phyloP scores from a whole-genome alignment of 2,888 invertebrate species.

The Rhopalosiphum nymphaeae region DNA sequence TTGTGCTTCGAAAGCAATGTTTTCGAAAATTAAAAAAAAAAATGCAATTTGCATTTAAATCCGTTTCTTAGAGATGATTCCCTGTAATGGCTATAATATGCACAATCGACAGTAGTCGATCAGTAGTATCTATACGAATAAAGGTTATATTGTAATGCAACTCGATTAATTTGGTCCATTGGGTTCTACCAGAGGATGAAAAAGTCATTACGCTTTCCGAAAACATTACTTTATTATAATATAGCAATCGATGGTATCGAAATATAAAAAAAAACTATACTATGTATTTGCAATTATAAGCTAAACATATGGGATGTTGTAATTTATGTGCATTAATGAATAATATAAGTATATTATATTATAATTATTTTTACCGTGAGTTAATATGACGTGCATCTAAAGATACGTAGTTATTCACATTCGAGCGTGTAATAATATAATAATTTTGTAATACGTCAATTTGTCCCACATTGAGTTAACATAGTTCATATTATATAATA shows the following conservation, averaged over 20 bases:
- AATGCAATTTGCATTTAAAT: no score
- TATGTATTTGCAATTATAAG: neutral
- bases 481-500: neutral
- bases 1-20: no score
- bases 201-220: neutral
- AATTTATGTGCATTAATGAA: neutral
- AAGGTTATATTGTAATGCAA: neutral
- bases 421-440: neutral
- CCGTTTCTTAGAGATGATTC: neutral
- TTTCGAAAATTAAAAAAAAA: no score
- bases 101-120: neutral
- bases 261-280: no score
- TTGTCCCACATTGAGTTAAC: neutral
- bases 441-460: neutral
- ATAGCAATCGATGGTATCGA: no score
- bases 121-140: neutral
- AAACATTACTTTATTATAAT: neutral
- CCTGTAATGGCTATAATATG: no score
- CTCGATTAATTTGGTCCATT: neutral
- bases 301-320: neutral
- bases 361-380: neutral
- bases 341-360: neutral
- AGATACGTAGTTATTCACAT: neutral
- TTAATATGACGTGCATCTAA: neutral
- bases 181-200: neutral